phyloP scores from a whole-genome alignment of 2,113 vertebrate species.

The Nycticebus coucang region DNA sequence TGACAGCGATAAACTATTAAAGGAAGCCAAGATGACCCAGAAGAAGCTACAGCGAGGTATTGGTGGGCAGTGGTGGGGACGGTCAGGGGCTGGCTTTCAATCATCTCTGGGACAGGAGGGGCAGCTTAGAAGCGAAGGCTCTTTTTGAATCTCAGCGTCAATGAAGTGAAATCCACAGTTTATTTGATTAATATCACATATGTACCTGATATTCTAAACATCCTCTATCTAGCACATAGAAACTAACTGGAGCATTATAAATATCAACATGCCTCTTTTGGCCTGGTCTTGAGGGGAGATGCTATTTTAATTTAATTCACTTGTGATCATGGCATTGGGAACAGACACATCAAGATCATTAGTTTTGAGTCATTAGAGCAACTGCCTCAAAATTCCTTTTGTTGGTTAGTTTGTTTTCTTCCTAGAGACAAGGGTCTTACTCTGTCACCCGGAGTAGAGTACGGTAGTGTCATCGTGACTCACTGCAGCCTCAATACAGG shows the following conservation, averaged over 20 bases:
- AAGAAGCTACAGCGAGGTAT: constrained; percentile 86
- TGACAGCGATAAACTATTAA: constrained; percentile 82
- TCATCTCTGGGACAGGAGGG: background rate
- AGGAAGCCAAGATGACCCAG: constrained; percentile 83
- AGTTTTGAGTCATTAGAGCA: background rate
- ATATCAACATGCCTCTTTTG: background rate
- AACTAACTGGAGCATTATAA: background rate
- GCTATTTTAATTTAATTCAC: background rate
- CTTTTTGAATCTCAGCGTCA: background rate
- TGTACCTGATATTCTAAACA: background rate
- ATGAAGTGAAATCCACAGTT: background rate
- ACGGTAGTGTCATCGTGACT: no score
- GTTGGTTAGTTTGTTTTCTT: no score
- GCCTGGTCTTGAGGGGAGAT: background rate
- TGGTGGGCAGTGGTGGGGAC: background rate
- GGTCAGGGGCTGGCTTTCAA: background rate
- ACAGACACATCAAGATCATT: background rate
- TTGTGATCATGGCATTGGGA: background rate
- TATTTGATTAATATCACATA: background rate
- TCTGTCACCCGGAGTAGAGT: no score
- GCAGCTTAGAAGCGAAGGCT: background rate
- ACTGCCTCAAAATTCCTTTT: background rate
- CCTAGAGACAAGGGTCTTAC: no score
- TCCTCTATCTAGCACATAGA: background rate
- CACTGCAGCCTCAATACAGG: no score